Base-by-base conservation (phyloP, 2,113 vertebrate species). In the Pantherophis guttatus region DNA sequence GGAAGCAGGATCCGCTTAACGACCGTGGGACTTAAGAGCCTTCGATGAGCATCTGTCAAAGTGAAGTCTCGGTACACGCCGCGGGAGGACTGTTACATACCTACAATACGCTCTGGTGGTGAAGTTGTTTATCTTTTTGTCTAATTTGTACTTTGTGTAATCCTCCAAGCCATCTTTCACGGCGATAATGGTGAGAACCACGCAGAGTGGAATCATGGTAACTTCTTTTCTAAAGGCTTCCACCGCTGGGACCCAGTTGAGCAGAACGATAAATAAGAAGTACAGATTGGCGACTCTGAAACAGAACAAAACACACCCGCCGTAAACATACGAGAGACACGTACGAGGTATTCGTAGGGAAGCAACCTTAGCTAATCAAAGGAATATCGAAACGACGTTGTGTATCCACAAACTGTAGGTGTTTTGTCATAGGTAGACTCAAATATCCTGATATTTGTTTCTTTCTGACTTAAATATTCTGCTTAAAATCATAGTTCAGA, bases 201-300 rank as follows among this genome's bases (percentile, higher is more conserved):
- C 98, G n/a, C 98, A 29, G 8, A 99, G 97, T 39, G 99, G 99
- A 65, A 99, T 96, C 99, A 99, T 99, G 1, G 99, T 99, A 92
- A 99, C 99, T 96, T 99, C 99, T 95, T 99, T 99, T 93, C 99
- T 98, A 96, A 99, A 99, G 88, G 99, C 99, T 97, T 99, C 99
- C 91, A 99, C 99, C 29, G 98, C 97, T 17, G 99, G 99, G n/a
- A 99, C 98, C 99, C 99, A 99, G 96, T 99, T 99, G 93, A 99
- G 95, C 92, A 99, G 95, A 53, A 97, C 98, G 75, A 99, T 96
- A 96, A 99, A 99, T 24, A 99, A 97, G 97, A 99, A 99, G 96
- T 99, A 99, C 29, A 99, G 97, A 96, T 99, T 99, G 96, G 99
- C 99, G 12, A 96, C 97, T 96, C 99, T 99, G 96, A 90, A 97